Evolutionary conservation across 2,888 invertebrate species (phyloP).

Genomic region (Macrosiphum euphorbiae): DNA sequence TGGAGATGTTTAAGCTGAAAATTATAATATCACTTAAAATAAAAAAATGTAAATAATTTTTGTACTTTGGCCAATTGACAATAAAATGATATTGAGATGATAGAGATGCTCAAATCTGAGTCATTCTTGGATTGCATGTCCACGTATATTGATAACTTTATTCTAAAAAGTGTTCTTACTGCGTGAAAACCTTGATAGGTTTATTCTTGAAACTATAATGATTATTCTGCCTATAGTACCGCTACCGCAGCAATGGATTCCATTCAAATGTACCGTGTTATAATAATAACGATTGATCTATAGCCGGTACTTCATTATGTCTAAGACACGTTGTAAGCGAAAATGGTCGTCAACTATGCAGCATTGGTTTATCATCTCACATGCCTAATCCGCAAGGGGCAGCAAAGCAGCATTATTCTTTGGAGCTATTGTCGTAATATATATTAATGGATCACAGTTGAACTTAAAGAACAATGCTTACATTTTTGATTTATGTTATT

Average conservation of each 20-base stretch:
- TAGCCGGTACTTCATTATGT: not conserved
- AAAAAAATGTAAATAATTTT: too few relatives aligned
- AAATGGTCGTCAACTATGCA: not conserved
- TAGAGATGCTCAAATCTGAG: not conserved
- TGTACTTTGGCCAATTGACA: not conserved
- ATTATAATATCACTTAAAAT: too few relatives aligned
- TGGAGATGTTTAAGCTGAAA: too few relatives aligned
- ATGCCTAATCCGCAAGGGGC: not conserved
- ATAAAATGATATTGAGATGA: not conserved
- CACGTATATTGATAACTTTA: not conserved
- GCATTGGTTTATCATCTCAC: not conserved
- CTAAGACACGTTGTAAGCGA: not conserved
- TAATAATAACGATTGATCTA: constrained; percentile 9
- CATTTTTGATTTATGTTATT: constrained; percentile 2
- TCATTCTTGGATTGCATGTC: not conserved
- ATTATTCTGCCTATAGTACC: not conserved
- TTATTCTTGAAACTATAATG: not conserved
- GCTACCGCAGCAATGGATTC: not conserved
- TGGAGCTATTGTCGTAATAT: not conserved
- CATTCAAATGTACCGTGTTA: not conserved
- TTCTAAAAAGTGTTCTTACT: not conserved
- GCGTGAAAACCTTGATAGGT: not conserved
- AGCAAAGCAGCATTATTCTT: not conserved
- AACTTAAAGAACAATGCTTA: not conserved
- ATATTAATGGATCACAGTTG: constrained; percentile 14